phyloP scores from a whole-genome alignment of 2,113 vertebrate species.

The Eudorcas thomsonii region DNA sequence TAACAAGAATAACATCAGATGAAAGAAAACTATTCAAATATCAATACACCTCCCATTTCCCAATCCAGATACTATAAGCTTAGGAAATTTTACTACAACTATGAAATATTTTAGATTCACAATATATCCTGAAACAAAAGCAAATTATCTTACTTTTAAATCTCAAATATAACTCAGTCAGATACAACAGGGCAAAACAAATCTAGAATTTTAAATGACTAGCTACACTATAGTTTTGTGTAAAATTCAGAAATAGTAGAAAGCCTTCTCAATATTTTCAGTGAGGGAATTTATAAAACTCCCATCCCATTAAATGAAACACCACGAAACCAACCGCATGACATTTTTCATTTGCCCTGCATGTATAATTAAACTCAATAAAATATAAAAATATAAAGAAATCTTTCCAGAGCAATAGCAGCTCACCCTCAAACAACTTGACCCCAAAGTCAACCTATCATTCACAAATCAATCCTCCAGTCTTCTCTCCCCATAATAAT shows the following conservation, averaged over 20 bases:
- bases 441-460: not conserved
- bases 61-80: not conserved
- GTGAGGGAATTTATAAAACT: not conserved
- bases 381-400: constrained; percentile 27
- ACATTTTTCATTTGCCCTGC: constrained; percentile 27
- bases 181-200: not conserved
- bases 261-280: not conserved
- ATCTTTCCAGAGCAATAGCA: not conserved
- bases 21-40: not conserved
- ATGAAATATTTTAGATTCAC: not conserved
- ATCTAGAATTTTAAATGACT: constrained; percentile 46
- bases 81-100: not conserved
- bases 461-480: constrained; percentile 3
- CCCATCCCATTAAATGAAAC: not conserved
- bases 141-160: not conserved
- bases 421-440: constrained; percentile 15
- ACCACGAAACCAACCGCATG: constrained; percentile 29
- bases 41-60: not conserved
- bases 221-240: not conserved
- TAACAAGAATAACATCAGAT: not conserved
- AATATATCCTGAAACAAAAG: not conserved
- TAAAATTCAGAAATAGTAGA: constrained; percentile 24
- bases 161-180: not conserved
- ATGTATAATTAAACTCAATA: constrained; percentile 53
- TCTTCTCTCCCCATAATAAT: not conserved